Evolutionary conservation across 2,113 vertebrate genomes (phyloP).

Genomic region (Copsychus sechellarum): DNA sequence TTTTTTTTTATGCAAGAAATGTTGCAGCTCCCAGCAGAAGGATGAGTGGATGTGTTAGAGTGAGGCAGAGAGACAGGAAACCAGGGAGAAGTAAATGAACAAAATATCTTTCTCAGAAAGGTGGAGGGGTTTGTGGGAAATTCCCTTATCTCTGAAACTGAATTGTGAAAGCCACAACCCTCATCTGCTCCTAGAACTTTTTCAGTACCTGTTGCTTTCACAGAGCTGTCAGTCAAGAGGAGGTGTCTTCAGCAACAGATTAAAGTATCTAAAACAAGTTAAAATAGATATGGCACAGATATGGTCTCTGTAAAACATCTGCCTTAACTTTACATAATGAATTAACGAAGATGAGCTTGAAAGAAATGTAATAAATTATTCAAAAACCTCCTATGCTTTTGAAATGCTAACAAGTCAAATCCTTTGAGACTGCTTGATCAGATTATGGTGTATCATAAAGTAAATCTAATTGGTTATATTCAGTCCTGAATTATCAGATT

Average conservation of each 20-base stretch:
- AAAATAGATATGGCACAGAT: background rate
- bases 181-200: background rate
- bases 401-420: slow-evolving; percentile 41
- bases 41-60: background rate
- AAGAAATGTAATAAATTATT: slow-evolving; percentile 62
- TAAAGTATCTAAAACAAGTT: background rate
- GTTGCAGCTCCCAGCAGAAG: background rate
- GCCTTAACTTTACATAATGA: slow-evolving; percentile 38
- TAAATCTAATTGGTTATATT: slow-evolving; percentile 1
- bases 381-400: slow-evolving; percentile 15
- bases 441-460: background rate
- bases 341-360: slow-evolving; percentile 42
- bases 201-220: background rate
- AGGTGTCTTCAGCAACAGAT: background rate
- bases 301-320: slow-evolving; percentile 30
- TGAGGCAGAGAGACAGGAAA: background rate
- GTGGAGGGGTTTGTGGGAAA: background rate
- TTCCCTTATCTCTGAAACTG: background rate
- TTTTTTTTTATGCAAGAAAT: background rate
- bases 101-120: background rate
- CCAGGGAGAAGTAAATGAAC: background rate
- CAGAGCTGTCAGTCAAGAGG: background rate
- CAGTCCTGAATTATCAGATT: slow-evolving; percentile 3
- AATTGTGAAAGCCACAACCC: background rate
- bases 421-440: background rate